Evolutionary conservation across 2,888 invertebrate species (phyloP).

Genomic region (Drosophila formosana): DNA sequence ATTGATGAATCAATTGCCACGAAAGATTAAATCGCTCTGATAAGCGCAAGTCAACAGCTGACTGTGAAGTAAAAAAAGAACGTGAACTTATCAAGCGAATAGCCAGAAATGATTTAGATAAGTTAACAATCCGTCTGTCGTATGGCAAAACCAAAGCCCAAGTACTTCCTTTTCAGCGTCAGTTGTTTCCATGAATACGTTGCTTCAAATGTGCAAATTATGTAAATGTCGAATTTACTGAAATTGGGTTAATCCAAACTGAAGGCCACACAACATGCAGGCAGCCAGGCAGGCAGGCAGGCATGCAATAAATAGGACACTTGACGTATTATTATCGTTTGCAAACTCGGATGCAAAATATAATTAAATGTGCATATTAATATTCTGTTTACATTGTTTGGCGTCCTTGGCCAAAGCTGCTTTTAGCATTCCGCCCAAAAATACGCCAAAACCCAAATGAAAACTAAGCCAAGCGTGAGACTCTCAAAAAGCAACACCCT

Average conservation of each 20-base stretch:
- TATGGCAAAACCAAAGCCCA: neutral
- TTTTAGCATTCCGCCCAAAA: conserved; percentile 35
- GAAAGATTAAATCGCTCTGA: conserved; percentile 43
- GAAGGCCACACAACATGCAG: neutral
- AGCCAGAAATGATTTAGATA: conserved; percentile 24
- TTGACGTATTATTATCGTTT: conserved; percentile 49
- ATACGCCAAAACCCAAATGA: conserved; percentile 9
- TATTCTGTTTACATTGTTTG: conserved; percentile 15
- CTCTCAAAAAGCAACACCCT: conserved; percentile 19
- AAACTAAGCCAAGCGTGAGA: conserved; percentile 38
- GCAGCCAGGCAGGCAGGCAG: too few relatives aligned
- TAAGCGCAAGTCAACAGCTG: conserved; percentile 32
- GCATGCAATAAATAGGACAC: conserved; percentile 5
- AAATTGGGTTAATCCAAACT: conserved; percentile 19
- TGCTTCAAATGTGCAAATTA: conserved; percentile 63
- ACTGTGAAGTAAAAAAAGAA: conserved; percentile 3
- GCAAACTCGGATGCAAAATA: conserved; percentile 10
- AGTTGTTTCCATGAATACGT: conserved; percentile 32
- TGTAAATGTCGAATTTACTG: conserved; percentile 56
- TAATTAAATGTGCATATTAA: conserved; percentile 59
- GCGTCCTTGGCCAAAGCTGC: conserved; percentile 30
- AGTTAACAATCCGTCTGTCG: conserved; percentile 11
- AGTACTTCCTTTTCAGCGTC: conserved; percentile 1
- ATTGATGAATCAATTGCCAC: conserved; percentile 56
- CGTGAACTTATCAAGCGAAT: conserved; percentile 30